Evolutionary conservation across 2,888 invertebrate species (phyloP), one percentile per base, ranked within the genome.

Genomic region (Lumbricus terrestris): DNA sequence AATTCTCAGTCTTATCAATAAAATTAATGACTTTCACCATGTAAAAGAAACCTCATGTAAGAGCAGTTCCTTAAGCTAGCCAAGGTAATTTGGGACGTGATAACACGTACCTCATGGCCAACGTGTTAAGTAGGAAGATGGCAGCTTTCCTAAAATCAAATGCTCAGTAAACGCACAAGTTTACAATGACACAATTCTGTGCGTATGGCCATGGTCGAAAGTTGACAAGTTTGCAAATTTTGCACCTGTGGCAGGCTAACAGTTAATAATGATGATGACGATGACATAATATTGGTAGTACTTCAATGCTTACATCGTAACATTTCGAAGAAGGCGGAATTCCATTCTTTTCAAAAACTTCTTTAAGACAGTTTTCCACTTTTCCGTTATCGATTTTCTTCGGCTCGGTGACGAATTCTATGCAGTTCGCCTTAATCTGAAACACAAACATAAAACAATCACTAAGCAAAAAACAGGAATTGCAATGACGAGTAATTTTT

Each of bases 301-400:
- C 47, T 69, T 37, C 35, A 37, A 40, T 34, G 35, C 47, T 40
- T 29, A 42, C 85, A 85, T 23, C 34, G 15, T 88, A 82, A 90
- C 82, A 42, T 38, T 83, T 42, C 0, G 33, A n/a, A 0, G 38
- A 37, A 34, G 11, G n/a, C 29, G n/a, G 15, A 15, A 42, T 40
- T 33, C 23, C 4, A n/a, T 37, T 38, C 35, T 38, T 83, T 34
- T 69, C 96, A 90, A 94, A 93, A 69, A 92, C 92, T 11, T 93
- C 92, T 95, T 98, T 99, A 82, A 99, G 95, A 95, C 99, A 99
- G 95, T 99, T 98, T 95, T 98, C 97, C 0, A 97, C 97, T 95
- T 96, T 95, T 23, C 96, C 95, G 90, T 95, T 95, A 90, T 95
- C 95, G 5, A 96, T 96, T 89, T 96, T 96, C 15, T 96, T 96